Evolutionary conservation across 2,888 invertebrate species (phyloP).

Genomic region (Parasteatoda lunata): DNA sequence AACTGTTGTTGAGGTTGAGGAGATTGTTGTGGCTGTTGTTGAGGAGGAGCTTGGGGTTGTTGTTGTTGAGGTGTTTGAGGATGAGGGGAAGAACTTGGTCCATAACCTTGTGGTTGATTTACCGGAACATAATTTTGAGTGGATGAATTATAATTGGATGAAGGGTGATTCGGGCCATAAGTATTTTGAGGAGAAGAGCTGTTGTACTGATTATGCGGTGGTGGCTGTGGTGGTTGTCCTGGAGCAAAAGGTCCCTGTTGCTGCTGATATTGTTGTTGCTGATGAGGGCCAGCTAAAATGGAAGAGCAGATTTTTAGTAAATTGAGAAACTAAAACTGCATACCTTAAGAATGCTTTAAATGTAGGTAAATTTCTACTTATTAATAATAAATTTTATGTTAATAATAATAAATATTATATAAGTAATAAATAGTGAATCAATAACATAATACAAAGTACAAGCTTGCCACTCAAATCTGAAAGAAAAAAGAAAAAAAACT

Average conservation of each 20-base stretch:
- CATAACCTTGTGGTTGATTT: constrained; percentile 58
- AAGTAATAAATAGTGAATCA: too few species aligned
- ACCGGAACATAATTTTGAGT: constrained; percentile 76
- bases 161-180: constrained; percentile 65
- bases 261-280: constrained; percentile 43
- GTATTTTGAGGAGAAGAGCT: constrained; percentile 69
- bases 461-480: too few species aligned
- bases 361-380: too few species aligned
- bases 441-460: too few species aligned
- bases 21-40: constrained; percentile 9
- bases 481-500: too few species aligned
- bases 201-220: constrained; percentile 62
- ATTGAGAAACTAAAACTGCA: background rate
- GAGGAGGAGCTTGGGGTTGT: background rate
- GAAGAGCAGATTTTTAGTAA: background rate
- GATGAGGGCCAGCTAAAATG: constrained; percentile 56
- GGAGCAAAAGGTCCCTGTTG: constrained; percentile 5
- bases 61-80: constrained; percentile 45
- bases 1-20: constrained; percentile 1
- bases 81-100: constrained; percentile 57
- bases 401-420: too few species aligned
- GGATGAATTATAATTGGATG: constrained; percentile 74
- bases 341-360: background rate
- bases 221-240: constrained; percentile 24
- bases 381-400: too few species aligned